Base-by-base conservation (phyloP, 1,140 invertebrate genomes). In the Dendrolimus punctatus region DNA sequence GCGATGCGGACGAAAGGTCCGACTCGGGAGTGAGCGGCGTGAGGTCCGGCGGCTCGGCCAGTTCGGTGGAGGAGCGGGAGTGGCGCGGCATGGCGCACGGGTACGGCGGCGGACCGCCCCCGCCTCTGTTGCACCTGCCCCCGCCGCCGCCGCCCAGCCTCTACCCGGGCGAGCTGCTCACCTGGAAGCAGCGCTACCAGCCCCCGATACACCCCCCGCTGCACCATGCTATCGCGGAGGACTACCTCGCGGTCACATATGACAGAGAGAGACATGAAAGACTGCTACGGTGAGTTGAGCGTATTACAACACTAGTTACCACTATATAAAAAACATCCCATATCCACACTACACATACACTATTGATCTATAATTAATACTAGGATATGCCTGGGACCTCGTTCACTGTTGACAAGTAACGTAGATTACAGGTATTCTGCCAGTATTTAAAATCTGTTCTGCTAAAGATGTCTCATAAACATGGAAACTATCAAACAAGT, bases 31-130 rank as follows among this genome's bases (percentile, higher is more conserved):
- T 92, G 85, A 91, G 91, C 76, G 90, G 90, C 10, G 81, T 90
- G 64, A 87, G 90, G 42, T 89, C 87, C 44, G 88, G 80, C 76
- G 89, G 90, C 50, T 91, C 90, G 58, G 91, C 92, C 77, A 93
- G 92, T 75, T 92, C 91, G 77, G 91, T 92, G 71, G 93, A 93
- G 90, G 92, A 93, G 77, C 88, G 92, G 50, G 73, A 62, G 78
- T 88, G 77, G 85, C 85, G 71, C 76, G 87, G 74, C 53, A 88
- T 74, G 83, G 80, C 68, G 78, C 87, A 75, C 83, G 85, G 70
- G 44, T 83, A 76, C 62, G 81, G 66, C 66, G 88, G 71, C 62
- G 85, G 62, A 62, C 89, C 53, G 49, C 77, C 68, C 53, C 73
- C 60, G 67, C 78, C 68, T 67, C 68, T 75, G 75, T 65, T 65